Evolutionary conservation across 2,797 vertebrate species (phyloP), one percentile per base, ranked within the genome.

Genomic region (Botia kubotai): DNA sequence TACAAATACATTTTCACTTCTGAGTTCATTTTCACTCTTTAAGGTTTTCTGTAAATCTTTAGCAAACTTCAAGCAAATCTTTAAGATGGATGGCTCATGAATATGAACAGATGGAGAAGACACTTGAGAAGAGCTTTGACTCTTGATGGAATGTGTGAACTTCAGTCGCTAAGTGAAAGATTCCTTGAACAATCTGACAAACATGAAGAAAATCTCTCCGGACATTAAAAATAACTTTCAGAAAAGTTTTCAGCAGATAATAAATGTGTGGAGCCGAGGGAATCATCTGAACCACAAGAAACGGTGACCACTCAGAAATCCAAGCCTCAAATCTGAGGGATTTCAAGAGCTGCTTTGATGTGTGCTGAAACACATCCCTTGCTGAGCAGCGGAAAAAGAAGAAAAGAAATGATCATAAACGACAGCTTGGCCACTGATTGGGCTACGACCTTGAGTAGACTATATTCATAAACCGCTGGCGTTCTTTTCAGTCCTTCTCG

Each of bases 91-190:
- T 43, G 36, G 65, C 39, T 70, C 13, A n/a, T 39, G 68, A 62
- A 79, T 13, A 43, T 63, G 65, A 79, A 60, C 82, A 79, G 77
- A 79, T 53, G 68, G 77, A 62, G 39, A 16, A 12, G 21, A 29
- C 11, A 66, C 66, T 50, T 10, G 60, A 57, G 19, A 68, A 69
- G 66, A 8, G 75, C 53, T 71, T 62, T 62, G 55, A 71, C 68
- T 71, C 68, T 55, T 36, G 23, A 8, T 2, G 76, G 43, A 79
- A 79, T 17, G 76, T 79, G 76, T 71, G 76, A 79, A 79, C 77
- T 79, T 71, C 67, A 79, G 67, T 21, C 76, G 23, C 55, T 62
- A 78, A 78, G 76, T 52, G 67, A 78, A 78, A 78, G 67, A 71
- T 50, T 71, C 55, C 76, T 69, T 69, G 39, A 69, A 69, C 43